Percentiles rank a stretch among this genome's conserved stretches.
Evolutionary conservation across 2,888 invertebrate genomes (phyloP).

Genomic region (Himalopsyche tibetana): DNA sequence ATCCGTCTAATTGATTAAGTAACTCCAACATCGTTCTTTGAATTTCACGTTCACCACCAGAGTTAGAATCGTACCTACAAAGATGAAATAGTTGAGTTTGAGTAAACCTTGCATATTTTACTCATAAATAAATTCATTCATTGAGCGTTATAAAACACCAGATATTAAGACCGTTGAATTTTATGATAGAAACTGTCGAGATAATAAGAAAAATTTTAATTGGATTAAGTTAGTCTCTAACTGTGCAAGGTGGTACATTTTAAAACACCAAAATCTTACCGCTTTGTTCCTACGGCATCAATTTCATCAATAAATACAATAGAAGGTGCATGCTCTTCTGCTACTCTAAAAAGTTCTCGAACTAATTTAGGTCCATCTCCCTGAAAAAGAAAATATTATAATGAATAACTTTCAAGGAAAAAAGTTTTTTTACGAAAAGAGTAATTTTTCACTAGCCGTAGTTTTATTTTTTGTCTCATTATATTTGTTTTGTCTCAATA

Average conservation of each 20-base stretch:
- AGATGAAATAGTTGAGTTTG: constrained; percentile 41
- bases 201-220: no score
- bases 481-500: no score
- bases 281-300: constrained; percentile 98
- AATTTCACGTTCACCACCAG: constrained; percentile 99
- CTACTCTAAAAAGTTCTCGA: constrained; percentile 98
- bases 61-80: constrained; percentile 94
- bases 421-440: no score
- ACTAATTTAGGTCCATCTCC: constrained; percentile 99
- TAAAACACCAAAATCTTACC: constrained; percentile 71
- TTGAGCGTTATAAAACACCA: not conserved
- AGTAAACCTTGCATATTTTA: not conserved
- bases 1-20: constrained; percentile 98
- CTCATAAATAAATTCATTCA: not conserved
- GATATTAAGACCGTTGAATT: not conserved
- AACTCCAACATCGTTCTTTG: constrained; percentile 99
- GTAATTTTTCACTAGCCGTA: no score
- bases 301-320: constrained; percentile 99
- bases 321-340: constrained; percentile 99
- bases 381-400: constrained; percentile 70
- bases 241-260: not conserved
- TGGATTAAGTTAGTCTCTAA: not conserved
- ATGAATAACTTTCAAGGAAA: no score
- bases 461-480: no score
- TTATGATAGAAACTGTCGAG: no score